Conservation (phyloP, 2,888 invertebrate species). For the Drosophila kanekoi region DNA sequence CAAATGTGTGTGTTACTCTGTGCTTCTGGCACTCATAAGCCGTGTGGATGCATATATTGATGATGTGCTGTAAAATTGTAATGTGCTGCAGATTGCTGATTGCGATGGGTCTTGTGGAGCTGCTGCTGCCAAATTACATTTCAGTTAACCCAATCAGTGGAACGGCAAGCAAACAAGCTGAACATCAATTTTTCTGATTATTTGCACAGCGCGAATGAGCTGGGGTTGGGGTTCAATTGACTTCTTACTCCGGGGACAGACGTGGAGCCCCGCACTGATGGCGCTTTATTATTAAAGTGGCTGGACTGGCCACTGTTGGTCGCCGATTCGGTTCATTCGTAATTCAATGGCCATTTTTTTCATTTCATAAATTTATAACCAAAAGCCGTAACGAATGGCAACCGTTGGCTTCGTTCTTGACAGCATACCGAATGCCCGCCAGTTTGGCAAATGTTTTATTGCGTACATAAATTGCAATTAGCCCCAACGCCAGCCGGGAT, state of each 20-base stretch:
- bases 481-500: slow-evolving; percentile 71
- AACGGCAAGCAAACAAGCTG: slow-evolving; percentile 34
- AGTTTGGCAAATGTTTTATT: slow-evolving; percentile 78
- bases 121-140: slow-evolving; percentile 62
- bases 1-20: slow-evolving; percentile 29
- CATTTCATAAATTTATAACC: slow-evolving; percentile 79
- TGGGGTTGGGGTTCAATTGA: slow-evolving; percentile 66
- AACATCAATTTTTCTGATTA: slow-evolving; percentile 54
- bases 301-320: slow-evolving; percentile 41
- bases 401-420: slow-evolving; percentile 42
- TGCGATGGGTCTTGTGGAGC: slow-evolving; percentile 13
- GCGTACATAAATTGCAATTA: slow-evolving; percentile 80
- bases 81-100: slow-evolving; percentile 45
- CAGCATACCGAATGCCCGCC: slow-evolving; percentile 29
- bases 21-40: slow-evolving; percentile 10
- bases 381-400: slow-evolving; percentile 65
- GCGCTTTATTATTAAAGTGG: slow-evolving; percentile 71
- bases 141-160: slow-evolving; percentile 63
- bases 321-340: slow-evolving; percentile 3
- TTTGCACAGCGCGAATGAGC: slow-evolving; percentile 50
- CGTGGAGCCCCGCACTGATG: slow-evolving; percentile 9
- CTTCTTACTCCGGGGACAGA: slow-evolving; percentile 31
- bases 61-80: slow-evolving; percentile 41
- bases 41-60: slow-evolving; percentile 24
- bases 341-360: slow-evolving; percentile 57